Conservation (phyloP, 2,888 invertebrate genomes). For the Stenodema calcarata region DNA sequence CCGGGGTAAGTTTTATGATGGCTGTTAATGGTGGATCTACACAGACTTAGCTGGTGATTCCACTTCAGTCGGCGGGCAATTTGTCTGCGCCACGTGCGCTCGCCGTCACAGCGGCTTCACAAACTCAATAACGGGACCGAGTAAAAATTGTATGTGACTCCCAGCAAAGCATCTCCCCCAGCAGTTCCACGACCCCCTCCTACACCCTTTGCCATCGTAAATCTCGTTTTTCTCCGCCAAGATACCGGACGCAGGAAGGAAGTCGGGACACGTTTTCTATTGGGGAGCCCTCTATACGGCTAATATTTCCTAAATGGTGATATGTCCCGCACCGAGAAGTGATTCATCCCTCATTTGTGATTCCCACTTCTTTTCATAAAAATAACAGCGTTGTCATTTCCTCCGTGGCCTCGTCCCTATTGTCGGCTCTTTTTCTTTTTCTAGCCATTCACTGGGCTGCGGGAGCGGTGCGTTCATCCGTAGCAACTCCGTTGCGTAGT, state of each 20-base stretch:
- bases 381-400: conserved; percentile 29
- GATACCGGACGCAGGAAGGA: conserved; percentile 36
- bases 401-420: neutral
- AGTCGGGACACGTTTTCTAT: conserved; percentile 35
- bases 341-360: conserved; percentile 43
- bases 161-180: neutral
- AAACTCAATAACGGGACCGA: conserved; percentile 28
- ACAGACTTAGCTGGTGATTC: conserved; percentile 14
- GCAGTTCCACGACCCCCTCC: neutral
- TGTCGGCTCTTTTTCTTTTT: neutral
- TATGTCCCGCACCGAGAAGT: conserved; percentile 19
- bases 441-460: neutral
- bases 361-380: conserved; percentile 16
- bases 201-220: conserved; percentile 1
- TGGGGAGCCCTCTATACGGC: conserved; percentile 24
- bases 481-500: neutral
- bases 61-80: conserved; percentile 23
- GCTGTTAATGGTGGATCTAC: conserved; percentile 20
- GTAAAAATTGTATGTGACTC: conserved; percentile 13
- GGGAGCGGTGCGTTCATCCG: neutral
- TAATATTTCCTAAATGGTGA: conserved; percentile 44
- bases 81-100: conserved; percentile 35
- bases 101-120: conserved; percentile 43
- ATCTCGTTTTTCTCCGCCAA: conserved; percentile 24
- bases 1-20: conserved; percentile 18